Conservation (phyloP, 2,797 vertebrate species). For the Netta rufina region DNA sequence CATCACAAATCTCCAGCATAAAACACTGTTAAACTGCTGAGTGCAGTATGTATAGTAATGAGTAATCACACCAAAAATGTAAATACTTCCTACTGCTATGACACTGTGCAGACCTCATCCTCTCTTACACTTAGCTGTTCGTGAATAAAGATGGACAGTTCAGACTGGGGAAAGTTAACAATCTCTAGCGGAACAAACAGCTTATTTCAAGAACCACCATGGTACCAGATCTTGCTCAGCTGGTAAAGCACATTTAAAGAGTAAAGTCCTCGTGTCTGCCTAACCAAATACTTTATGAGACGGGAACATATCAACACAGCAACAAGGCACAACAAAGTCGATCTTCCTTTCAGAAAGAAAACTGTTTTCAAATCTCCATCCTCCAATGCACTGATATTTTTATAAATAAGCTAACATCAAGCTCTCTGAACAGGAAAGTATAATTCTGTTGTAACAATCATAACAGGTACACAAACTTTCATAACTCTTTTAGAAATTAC, state of each 20-base stretch:
- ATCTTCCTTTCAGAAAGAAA: not conserved
- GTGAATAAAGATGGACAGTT: not conserved
- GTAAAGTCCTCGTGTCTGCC: not conserved
- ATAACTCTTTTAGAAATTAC: not conserved
- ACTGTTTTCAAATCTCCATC: not conserved
- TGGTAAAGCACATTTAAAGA: not conserved
- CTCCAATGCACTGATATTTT: not conserved
- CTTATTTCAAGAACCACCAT: not conserved
- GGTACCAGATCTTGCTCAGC: not conserved
- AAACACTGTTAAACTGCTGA: not conserved
- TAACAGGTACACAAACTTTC: not conserved
- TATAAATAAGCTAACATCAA: not conserved
- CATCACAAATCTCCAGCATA: not conserved
- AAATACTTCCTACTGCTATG: not conserved
- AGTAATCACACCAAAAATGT: not conserved
- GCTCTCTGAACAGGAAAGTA: not conserved
- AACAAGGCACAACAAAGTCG: not conserved
- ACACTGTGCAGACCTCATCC: not conserved
- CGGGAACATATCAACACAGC: not conserved
- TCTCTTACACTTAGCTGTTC: not conserved
- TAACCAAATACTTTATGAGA: not conserved
- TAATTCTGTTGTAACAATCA: not conserved
- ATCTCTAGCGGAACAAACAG: accelerated
- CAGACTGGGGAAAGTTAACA: not conserved
- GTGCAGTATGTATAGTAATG: not conserved